Evolutionary conservation across 2,113 vertebrate species (phyloP).

Genomic region (Menura novaehollandiae): DNA sequence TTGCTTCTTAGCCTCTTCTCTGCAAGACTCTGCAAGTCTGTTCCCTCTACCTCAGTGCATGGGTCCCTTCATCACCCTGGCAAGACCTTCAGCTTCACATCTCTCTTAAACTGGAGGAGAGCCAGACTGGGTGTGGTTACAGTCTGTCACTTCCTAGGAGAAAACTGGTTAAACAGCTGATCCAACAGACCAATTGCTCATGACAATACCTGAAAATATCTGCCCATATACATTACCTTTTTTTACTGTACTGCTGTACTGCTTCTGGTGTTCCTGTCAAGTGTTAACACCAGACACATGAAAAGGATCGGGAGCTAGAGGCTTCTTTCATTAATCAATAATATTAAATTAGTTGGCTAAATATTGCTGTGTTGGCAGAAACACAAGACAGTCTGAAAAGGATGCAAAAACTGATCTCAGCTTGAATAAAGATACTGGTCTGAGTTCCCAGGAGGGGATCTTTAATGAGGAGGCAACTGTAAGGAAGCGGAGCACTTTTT

Average conservation of each 20-base stretch:
- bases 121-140: background rate
- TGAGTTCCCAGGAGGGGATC: background rate
- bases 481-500: background rate
- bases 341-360: slow-evolving; percentile 31
- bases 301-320: background rate
- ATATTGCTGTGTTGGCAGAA: slow-evolving; percentile 21
- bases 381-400: background rate
- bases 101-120: background rate
- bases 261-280: slow-evolving; percentile 28
- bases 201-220: background rate
- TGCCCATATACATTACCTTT: background rate
- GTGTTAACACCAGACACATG: background rate
- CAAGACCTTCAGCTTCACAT: background rate
- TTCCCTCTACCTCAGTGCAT: background rate
- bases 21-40: background rate
- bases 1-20: background rate
- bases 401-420: background rate
- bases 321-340: slow-evolving; percentile 35
- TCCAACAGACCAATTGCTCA: background rate
- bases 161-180: background rate
- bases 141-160: background rate
- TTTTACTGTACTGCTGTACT: background rate
- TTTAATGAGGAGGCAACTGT: background rate
- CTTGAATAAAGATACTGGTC: background rate
- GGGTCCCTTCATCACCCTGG: background rate